phyloP scores from a whole-genome alignment of 1,140 invertebrate species.

The Agrypnia vestita region DNA sequence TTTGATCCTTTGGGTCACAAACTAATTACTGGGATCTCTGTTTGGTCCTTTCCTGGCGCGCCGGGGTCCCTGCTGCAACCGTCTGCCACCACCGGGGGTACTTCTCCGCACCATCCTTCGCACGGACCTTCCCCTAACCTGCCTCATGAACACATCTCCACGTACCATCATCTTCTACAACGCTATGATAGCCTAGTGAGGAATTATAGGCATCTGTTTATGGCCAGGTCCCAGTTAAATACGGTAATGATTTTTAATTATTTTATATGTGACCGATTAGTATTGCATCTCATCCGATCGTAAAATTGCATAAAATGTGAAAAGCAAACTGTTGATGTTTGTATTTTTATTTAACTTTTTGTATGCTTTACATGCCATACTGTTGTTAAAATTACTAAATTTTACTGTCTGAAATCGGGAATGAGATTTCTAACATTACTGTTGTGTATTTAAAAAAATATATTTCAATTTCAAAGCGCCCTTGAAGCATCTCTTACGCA shows the following conservation, averaged over 20 bases:
- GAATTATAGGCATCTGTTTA: constrained; percentile 69
- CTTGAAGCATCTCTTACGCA: too few species aligned
- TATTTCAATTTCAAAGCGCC: too few species aligned
- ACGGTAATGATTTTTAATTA: constrained; percentile 15
- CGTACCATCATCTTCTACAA: constrained; percentile 70
- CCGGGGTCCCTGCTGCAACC: constrained; percentile 55
- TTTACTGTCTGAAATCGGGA: too few species aligned
- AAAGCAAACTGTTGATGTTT: too few species aligned
- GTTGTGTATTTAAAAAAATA: too few species aligned
- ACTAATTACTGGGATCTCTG: constrained; percentile 88
- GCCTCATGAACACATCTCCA: constrained; percentile 68
- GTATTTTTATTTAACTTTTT: too few species aligned
- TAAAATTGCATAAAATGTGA: too few species aligned
- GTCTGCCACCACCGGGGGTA: constrained; percentile 55
- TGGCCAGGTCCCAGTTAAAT: constrained; percentile 66
- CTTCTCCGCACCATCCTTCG: constrained; percentile 52
- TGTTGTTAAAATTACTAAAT: too few species aligned
- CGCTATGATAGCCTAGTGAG: constrained; percentile 70
- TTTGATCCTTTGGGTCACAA: constrained; percentile 89
- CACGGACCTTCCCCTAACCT: constrained; percentile 58
- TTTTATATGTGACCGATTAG: too few species aligned
- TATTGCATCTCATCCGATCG: too few species aligned
- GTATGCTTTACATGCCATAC: too few species aligned
- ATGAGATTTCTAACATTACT: too few species aligned
- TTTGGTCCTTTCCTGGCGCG: constrained; percentile 61